phyloP scores from a whole-genome alignment of 2,113 vertebrate species.

The Oryzias melastigma region DNA sequence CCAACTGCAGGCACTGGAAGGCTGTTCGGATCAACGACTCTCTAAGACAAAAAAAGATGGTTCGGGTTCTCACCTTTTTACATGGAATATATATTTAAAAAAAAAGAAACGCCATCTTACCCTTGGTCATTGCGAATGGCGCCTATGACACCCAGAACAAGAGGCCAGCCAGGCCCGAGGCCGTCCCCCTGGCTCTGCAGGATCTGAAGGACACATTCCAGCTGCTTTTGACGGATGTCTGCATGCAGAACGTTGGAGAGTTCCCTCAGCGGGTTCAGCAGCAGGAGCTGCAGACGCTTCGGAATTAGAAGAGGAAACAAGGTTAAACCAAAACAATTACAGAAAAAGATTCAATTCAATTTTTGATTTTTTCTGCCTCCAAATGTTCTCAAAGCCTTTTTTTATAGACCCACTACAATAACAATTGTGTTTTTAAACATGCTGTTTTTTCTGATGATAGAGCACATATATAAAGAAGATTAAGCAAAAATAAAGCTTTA shows the following conservation, averaged over 20 bases:
- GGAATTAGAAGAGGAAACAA: slow-evolving; percentile 8
- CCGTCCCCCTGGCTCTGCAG: slow-evolving; percentile 96
- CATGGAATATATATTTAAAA: too few relatives aligned
- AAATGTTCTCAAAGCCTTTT: not conserved
- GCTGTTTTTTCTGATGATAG: too few relatives aligned
- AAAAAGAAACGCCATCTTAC: slow-evolving; percentile 70
- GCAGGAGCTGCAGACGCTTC: slow-evolving; percentile 92
- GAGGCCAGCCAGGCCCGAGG: slow-evolving; percentile 95
- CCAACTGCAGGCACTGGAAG: slow-evolving; percentile 99
- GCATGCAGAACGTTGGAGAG: slow-evolving; percentile 91
- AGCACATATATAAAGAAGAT: too few relatives aligned
- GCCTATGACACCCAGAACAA: slow-evolving; percentile 96
- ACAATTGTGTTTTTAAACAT: too few relatives aligned
- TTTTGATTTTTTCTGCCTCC: not conserved
- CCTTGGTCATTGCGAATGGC: slow-evolving; percentile 98
- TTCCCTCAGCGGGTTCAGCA: slow-evolving; percentile 94
- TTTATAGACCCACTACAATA: not conserved
- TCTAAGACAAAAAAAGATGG: slow-evolving; percentile 64
- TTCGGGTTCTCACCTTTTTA: not conserved
- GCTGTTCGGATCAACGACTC: slow-evolving; percentile 97
- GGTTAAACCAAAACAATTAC: too few relatives aligned
- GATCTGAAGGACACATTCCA: slow-evolving; percentile 97
- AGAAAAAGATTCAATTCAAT: not conserved
- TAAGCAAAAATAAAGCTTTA: too few relatives aligned
- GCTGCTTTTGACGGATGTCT: slow-evolving; percentile 95